These are phyloP conservation scores for Molorchus minor DNA, from an alignment of 2,888 invertebrate species.

Conservation along the genomic window DNA sequence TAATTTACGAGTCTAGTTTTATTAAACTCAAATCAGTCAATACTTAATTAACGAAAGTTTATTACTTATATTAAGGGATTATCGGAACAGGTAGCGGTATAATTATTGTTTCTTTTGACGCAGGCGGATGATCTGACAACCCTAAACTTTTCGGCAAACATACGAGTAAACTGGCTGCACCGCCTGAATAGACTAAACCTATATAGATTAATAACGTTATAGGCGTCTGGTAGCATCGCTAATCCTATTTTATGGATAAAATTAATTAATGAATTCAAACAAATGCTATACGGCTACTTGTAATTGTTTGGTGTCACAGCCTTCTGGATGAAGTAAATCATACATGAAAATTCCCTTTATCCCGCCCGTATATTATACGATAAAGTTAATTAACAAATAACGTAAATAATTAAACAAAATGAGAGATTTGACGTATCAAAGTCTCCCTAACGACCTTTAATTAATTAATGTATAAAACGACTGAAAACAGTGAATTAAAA, in stretches of 20 bases:
- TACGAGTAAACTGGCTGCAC: background rate
- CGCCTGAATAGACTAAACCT: background rate
- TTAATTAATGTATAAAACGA: constrained; percentile 49
- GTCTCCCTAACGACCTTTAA: constrained; percentile 44
- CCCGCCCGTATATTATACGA: constrained; percentile 38
- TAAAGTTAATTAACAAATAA: constrained; percentile 47
- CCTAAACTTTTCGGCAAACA: background rate
- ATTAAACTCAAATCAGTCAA: too few relatives aligned
- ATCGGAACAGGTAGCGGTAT: too few relatives aligned
- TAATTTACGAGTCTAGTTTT: too few relatives aligned
- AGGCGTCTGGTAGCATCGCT: background rate
- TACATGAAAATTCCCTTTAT: constrained; percentile 25
- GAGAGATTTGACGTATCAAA: constrained; percentile 51
- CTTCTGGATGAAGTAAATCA: constrained; percentile 13
- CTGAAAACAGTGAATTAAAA: constrained; percentile 49
- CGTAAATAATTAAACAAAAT: constrained; percentile 49
- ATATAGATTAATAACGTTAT: background rate
- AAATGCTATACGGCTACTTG: constrained; percentile 20
- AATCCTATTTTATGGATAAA: constrained; percentile 17
- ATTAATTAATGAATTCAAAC: constrained; percentile 17
- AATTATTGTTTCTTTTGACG: background rate
- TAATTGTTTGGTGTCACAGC: constrained; percentile 22
- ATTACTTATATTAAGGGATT: too few relatives aligned
- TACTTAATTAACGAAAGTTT: too few relatives aligned
- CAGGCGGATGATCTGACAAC: background rate